These are phyloP conservation scores for Sarcophaga caerulescens DNA, from an alignment of 2,888 invertebrate species.

Conservation along the genomic window DNA sequence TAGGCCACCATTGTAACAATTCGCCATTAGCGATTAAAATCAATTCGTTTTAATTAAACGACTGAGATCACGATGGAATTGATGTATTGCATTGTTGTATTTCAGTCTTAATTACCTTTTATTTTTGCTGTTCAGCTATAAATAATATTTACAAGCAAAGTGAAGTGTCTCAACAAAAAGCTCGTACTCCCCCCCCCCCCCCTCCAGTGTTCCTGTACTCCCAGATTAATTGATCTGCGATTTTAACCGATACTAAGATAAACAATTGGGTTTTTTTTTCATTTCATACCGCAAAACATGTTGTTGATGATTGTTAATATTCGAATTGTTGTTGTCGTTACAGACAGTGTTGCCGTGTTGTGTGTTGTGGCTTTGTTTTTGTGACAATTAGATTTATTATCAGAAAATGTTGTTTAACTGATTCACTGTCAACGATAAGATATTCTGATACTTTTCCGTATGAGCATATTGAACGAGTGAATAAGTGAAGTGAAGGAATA, in stretches of 20 bases:
- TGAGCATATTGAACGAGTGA: not conserved
- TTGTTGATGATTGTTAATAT: not conserved
- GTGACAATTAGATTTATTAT: conserved; percentile 82
- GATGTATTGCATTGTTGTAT: conserved; percentile 12
- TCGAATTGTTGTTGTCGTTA: not conserved
- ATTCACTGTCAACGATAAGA: conserved; percentile 71
- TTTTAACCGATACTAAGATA: conserved; percentile 48
- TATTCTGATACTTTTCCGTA: conserved; percentile 56
- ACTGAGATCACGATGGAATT: not conserved
- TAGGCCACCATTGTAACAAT: not conserved
- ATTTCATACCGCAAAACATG: not conserved
- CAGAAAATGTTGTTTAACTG: conserved; percentile 75
- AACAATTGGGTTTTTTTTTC: conserved; percentile 44
- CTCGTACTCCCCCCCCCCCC: too few relatives aligned
- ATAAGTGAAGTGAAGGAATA: not conserved
- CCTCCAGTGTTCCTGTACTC: conserved; percentile 8
- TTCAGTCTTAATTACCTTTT: conserved; percentile 45
- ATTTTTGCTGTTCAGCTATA: conserved; percentile 17
- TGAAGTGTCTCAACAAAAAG: not conserved
- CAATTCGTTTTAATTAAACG: not conserved
- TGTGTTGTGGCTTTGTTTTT: conserved; percentile 67
- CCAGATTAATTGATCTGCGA: conserved; percentile 48
- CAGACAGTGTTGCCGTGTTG: conserved; percentile 9
- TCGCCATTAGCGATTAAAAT: not conserved
- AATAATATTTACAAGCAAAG: conserved; percentile 37